Evolutionary conservation across 2,797 vertebrate species (phyloP).

Genomic region (Oryzias dopingdopingensis): DNA sequence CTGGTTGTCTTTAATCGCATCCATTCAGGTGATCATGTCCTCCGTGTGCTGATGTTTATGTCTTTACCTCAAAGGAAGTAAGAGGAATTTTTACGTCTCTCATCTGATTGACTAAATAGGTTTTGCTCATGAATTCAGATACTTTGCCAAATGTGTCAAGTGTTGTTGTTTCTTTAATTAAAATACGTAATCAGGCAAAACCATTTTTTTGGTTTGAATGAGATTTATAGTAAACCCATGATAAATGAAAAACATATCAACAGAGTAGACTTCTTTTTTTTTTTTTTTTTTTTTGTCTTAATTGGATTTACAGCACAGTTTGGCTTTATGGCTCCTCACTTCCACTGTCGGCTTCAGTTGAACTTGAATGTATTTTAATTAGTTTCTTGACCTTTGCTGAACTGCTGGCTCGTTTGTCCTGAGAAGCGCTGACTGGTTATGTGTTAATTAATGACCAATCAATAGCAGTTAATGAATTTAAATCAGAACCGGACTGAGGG

Average conservation of each 20-base stretch:
- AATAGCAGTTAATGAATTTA: slow-evolving; percentile 1
- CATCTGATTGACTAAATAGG: too few relatives aligned
- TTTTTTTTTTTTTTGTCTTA: background rate
- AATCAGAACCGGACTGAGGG: slow-evolving; percentile 13
- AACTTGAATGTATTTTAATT: slow-evolving; percentile 6
- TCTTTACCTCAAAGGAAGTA: too few relatives aligned
- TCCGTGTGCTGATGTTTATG: too few relatives aligned
- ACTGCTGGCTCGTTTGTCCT: background rate
- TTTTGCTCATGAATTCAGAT: too few relatives aligned
- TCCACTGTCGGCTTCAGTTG: background rate
- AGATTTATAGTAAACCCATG: background rate
- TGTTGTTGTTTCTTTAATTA: too few relatives aligned
- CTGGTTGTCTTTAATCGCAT: too few relatives aligned
- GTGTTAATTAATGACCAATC: slow-evolving; percentile 22
- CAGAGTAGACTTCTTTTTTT: too few relatives aligned
- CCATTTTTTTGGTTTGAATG: background rate
- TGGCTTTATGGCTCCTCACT: background rate
- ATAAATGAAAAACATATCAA: background rate
- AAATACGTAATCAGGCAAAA: background rate
- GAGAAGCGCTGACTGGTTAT: slow-evolving; percentile 2
- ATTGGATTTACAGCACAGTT: background rate
- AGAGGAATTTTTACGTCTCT: too few relatives aligned
- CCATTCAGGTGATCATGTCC: too few relatives aligned
- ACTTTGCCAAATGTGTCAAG: too few relatives aligned
- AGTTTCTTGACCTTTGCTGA: slow-evolving; percentile 10